Conservation (phyloP, 2,113 vertebrate species). For the Mustela nigripes region DNA sequence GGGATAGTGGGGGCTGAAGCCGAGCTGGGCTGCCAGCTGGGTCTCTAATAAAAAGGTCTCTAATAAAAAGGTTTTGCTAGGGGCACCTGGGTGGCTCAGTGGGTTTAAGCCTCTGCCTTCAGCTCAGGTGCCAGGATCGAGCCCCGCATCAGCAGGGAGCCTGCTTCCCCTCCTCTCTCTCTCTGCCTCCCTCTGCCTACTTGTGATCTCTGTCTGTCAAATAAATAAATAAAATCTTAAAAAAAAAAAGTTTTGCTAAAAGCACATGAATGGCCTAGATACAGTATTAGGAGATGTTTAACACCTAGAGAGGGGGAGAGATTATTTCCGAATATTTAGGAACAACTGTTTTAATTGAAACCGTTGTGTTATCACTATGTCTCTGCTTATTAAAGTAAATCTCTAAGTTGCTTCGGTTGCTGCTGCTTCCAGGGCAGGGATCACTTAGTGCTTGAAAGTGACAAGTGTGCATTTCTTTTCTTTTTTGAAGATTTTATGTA, state of each 20-base stretch:
- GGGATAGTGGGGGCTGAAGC: neutral
- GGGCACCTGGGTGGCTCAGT: too few relatives aligned
- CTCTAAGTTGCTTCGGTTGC: slow-evolving; percentile 14
- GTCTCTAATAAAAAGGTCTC: neutral
- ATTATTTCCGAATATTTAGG: neutral
- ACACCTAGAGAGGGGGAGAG: neutral
- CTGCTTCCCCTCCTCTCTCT: too few relatives aligned
- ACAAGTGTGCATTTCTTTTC: neutral
- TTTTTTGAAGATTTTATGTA: too few relatives aligned
- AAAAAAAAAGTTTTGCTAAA: neutral
- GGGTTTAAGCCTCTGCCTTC: too few relatives aligned
- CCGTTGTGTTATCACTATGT: slow-evolving; percentile 33
- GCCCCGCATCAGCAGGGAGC: too few relatives aligned
- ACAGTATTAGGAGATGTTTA: slow-evolving; percentile 17
- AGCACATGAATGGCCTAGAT: slow-evolving; percentile 59
- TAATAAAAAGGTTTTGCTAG: neutral
- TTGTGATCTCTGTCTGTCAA: too few relatives aligned
- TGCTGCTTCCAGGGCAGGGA: neutral
- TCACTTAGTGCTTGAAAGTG: slow-evolving; percentile 36
- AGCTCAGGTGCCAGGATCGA: neutral
- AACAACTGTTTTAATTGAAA: slow-evolving; percentile 34
- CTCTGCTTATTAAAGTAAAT: neutral
- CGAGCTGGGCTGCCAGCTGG: neutral
- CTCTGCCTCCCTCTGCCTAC: too few relatives aligned
- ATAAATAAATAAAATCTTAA: too few relatives aligned